Percentiles rank a stretch among this genome's conserved stretches.
Conservation (phyloP, 1,140 invertebrate species). For the Argopecten irradians region DNA sequence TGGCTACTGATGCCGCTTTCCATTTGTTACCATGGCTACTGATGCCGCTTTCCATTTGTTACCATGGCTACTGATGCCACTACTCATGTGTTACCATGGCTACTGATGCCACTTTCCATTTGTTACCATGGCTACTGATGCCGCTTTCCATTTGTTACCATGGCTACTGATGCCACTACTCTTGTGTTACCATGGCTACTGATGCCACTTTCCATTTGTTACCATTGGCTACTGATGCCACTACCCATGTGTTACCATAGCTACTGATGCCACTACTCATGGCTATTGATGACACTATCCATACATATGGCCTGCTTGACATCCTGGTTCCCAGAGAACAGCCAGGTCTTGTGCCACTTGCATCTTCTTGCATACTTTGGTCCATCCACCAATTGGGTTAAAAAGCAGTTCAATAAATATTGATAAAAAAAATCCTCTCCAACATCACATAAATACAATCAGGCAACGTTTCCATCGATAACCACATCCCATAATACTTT, state of each 20-base stretch:
- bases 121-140: no score
- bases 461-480: neutral
- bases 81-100: no score
- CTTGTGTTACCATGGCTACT: no score
- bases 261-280: neutral
- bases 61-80: no score
- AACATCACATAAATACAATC: constrained; percentile 23
- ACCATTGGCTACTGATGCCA: no score
- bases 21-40: no score
- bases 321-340: neutral
- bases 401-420: constrained; percentile 23
- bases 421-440: constrained; percentile 6
- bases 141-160: no score
- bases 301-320: neutral
- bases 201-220: no score
- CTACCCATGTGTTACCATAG: neutral
- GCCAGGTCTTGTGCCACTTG: neutral
- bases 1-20: no score
- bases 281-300: neutral
- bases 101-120: no score
- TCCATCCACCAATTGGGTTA: neutral
- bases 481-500: neutral
- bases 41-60: no score
- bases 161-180: no score
- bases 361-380: neutral